Evolutionary conservation across 2,888 invertebrate genomes (phyloP).

Genomic region (Argyresthia albistria): DNA sequence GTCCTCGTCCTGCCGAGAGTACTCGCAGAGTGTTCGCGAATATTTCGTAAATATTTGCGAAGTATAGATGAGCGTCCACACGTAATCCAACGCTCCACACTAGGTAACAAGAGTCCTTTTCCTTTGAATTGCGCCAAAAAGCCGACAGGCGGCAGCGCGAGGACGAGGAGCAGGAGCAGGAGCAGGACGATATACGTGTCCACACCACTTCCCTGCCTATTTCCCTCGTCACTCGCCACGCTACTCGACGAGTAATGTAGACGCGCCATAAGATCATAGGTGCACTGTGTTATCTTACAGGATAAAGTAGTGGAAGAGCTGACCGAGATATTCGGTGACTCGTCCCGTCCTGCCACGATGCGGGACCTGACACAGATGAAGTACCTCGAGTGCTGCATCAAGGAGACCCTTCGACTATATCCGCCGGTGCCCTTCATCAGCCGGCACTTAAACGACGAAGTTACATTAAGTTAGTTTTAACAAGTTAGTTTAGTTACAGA

Average conservation of each 20-base stretch:
- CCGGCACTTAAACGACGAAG: conserved; percentile 66
- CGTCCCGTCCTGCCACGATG: conserved; percentile 72
- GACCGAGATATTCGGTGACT: conserved; percentile 75
- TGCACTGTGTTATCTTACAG: conserved; percentile 61
- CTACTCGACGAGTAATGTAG: too few species aligned
- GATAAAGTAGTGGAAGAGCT: conserved; percentile 74
- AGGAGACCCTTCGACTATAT: conserved; percentile 76
- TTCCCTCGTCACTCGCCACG: not conserved
- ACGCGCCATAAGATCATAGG: too few species aligned
- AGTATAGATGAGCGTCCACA: too few species aligned
- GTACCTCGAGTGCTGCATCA: conserved; percentile 79
- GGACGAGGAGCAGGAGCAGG: too few species aligned
- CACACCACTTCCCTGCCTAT: not conserved
- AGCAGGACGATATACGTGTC: too few species aligned
- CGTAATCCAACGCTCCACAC: too few species aligned
- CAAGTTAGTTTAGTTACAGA: conserved; percentile 41
- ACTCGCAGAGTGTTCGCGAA: too few species aligned
- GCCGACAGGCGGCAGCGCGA: too few species aligned
- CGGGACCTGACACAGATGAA: conserved; percentile 75
- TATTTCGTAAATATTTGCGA: too few species aligned
- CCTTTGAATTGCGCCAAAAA: too few species aligned
- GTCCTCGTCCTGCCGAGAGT: too few species aligned
- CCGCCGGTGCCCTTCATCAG: conserved; percentile 79
- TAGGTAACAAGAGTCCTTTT: too few species aligned
- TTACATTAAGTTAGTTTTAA: conserved; percentile 63